Evolutionary conservation across 2,888 invertebrate species (phyloP).

Genomic region (Tiliacea citrago): DNA sequence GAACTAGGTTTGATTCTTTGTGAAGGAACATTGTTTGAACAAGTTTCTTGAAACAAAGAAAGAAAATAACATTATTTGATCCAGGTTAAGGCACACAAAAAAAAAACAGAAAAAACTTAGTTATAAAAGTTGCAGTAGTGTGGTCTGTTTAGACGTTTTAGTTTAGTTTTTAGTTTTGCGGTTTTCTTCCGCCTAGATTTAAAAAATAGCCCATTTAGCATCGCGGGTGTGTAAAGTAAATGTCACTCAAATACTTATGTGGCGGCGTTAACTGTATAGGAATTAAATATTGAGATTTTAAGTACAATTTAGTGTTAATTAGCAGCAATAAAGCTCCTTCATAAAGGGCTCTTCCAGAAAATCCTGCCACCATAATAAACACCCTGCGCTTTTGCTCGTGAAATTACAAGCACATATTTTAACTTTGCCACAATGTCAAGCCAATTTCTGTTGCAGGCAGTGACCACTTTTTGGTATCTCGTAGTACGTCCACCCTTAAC

Average conservation of each 20-base stretch:
- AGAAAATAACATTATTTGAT: neutral
- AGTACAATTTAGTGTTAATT: neutral
- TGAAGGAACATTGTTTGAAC: neutral
- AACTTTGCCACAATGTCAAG: no score
- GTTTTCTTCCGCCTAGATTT: neutral
- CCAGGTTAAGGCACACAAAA: neutral
- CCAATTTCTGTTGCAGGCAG: neutral
- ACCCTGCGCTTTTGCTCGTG: neutral
- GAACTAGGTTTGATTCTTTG: conserved; percentile 1
- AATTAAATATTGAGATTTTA: neutral
- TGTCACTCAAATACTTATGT: neutral
- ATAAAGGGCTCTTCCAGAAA: neutral
- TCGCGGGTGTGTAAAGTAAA: neutral
- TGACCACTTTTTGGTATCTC: neutral
- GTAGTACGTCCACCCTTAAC: no score
- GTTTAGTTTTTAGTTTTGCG: neutral
- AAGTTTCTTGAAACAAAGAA: neutral
- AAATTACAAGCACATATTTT: neutral
- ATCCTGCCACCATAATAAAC: neutral
- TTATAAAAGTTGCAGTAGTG: neutral
- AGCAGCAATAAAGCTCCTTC: neutral
- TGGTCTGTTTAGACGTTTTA: neutral
- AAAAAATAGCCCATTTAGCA: neutral
- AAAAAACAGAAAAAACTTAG: neutral
- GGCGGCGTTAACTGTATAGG: neutral